A percentile compares a stretch with the other conserved stretches of the same genome.
phyloP scores from a whole-genome alignment of 2,888 invertebrate genomes.

The Luffia ferchaultella region DNA sequence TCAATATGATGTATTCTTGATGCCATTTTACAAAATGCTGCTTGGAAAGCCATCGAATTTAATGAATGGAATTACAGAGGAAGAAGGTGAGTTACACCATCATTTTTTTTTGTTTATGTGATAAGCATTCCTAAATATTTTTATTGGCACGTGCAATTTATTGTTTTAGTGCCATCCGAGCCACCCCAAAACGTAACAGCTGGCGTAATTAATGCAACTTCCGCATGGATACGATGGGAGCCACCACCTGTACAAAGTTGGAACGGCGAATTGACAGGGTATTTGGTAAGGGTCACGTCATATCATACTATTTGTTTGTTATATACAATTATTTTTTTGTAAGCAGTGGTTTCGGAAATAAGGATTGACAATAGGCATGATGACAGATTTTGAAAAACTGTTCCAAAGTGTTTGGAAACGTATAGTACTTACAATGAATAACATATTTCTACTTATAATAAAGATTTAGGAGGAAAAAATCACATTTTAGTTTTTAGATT shows the following conservation, averaged over 20 bases:
- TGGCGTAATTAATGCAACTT: slow-evolving; percentile 83
- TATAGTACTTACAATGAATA: too few species aligned
- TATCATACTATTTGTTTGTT: background rate
- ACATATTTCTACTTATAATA: too few species aligned
- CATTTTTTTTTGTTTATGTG: too few species aligned
- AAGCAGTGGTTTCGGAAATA: too few species aligned
- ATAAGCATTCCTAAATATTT: too few species aligned
- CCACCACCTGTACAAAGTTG: slow-evolving; percentile 78
- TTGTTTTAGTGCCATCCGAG: slow-evolving; percentile 76
- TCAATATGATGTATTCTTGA: slow-evolving; percentile 91
- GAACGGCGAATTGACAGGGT: slow-evolving; percentile 86
- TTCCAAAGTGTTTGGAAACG: too few species aligned
- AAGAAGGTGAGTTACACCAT: slow-evolving; percentile 81
- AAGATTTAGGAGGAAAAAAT: too few species aligned
- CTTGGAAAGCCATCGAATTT: slow-evolving; percentile 95
- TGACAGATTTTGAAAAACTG: too few species aligned
- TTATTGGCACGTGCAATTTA: slow-evolving; percentile 24
- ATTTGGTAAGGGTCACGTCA: slow-evolving; percentile 73
- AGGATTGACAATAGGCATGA: too few species aligned
- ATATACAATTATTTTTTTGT: too few species aligned
- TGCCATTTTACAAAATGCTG: slow-evolving; percentile 87
- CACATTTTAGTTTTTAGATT: too few species aligned
- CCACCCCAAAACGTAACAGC: slow-evolving; percentile 82
- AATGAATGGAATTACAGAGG: slow-evolving; percentile 82
- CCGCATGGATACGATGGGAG: slow-evolving; percentile 83